phyloP scores from a whole-genome alignment of 2,888 invertebrate species.

The Hemistola chrysoprasaria region DNA sequence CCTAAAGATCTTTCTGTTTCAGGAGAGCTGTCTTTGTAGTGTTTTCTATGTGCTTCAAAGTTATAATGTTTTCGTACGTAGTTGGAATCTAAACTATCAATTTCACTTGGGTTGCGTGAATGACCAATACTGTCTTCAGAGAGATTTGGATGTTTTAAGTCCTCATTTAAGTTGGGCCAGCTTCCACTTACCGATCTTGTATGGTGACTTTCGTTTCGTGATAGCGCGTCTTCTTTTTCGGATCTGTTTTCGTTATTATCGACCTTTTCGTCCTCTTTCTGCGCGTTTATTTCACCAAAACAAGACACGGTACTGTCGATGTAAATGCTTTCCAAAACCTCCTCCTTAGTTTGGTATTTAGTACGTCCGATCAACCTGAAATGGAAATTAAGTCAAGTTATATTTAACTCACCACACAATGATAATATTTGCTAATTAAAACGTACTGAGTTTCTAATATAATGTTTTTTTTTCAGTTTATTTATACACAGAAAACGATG shows the following conservation, averaged over 20 bases:
- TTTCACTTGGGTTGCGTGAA: constrained; percentile 78
- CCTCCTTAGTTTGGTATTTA: constrained; percentile 77
- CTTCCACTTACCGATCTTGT: constrained; percentile 71
- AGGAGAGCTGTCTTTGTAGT: constrained; percentile 73
- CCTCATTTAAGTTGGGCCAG: constrained; percentile 75
- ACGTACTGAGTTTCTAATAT: too few relatives aligned
- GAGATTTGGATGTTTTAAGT: constrained; percentile 63
- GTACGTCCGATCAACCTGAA: constrained; percentile 75
- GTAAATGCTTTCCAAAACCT: constrained; percentile 75
- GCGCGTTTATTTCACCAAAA: constrained; percentile 75
- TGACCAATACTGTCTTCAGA: constrained; percentile 77
- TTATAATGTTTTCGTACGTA: constrained; percentile 81
- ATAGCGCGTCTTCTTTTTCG: constrained; percentile 61
- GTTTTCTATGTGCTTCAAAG: constrained; percentile 71
- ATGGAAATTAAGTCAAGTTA: constrained; percentile 25
- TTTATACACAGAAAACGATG: too few relatives aligned
- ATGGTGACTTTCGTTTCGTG: constrained; percentile 60
- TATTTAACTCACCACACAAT: background rate
- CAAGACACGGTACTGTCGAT: constrained; percentile 78
- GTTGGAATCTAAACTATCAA: constrained; percentile 82
- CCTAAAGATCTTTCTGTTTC: constrained; percentile 66
- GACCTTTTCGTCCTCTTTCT: constrained; percentile 56
- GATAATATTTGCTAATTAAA: too few relatives aligned
- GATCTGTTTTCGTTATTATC: constrained; percentile 53
- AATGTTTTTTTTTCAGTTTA: too few relatives aligned